These are phyloP conservation scores for Sphaerodactylus townsendi DNA, from an alignment of 2,113 vertebrate species.

Conservation along the genomic window DNA sequence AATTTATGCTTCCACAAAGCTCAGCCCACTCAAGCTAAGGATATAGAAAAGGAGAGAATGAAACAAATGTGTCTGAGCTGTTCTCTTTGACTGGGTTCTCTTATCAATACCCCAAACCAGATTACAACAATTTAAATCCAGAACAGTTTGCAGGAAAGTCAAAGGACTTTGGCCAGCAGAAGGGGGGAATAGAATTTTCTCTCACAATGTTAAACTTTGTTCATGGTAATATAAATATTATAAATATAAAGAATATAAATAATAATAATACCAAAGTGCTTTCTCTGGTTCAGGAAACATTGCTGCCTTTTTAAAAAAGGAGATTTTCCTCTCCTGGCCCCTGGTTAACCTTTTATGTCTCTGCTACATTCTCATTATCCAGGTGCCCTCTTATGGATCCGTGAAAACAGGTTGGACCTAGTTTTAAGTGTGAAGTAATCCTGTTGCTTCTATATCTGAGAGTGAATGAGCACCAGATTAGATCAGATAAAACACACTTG, in stretches of 20 bases:
- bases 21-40: slow-evolving; percentile 31
- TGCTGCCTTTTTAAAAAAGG: slow-evolving; percentile 63
- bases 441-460: slow-evolving; percentile 85
- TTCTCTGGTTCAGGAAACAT: slow-evolving; percentile 56
- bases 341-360: slow-evolving; percentile 75
- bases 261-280: slow-evolving; percentile 45
- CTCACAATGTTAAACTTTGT: neutral
- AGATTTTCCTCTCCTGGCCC: slow-evolving; percentile 59
- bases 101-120: slow-evolving; percentile 15
- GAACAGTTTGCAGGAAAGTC: slow-evolving; percentile 32
- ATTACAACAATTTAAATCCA: slow-evolving; percentile 31
- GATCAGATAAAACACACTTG: slow-evolving; percentile 97
- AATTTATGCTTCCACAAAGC: slow-evolving; percentile 53
- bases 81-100: slow-evolving; percentile 23
- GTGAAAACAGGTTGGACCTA: slow-evolving; percentile 84
- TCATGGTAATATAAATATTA: neutral
- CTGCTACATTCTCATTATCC: slow-evolving; percentile 85
- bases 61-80: slow-evolving; percentile 27
- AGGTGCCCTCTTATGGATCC: slow-evolving; percentile 90
- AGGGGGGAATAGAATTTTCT: neutral
- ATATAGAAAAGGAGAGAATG: slow-evolving; percentile 40
- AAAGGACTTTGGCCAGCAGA: neutral
- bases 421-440: slow-evolving; percentile 93
- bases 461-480: slow-evolving; percentile 92
- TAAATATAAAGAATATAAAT: slow-evolving; percentile 25